Conservation (phyloP, 2,113 vertebrate species). For the Tinamus guttatus region DNA sequence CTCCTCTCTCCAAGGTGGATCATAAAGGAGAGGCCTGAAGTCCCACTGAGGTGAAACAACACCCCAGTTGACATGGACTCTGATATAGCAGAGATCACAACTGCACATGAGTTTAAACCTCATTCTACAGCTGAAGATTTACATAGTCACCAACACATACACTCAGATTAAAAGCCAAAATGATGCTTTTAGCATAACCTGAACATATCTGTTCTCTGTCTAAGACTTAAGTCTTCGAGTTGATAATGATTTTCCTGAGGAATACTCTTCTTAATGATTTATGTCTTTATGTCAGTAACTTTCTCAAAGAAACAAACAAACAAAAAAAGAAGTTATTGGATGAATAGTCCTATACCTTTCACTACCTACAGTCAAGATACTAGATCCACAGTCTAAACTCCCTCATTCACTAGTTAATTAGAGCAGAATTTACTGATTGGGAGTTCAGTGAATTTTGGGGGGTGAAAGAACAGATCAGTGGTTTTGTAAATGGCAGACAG, state of each 20-base stretch:
- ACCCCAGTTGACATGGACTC: background rate
- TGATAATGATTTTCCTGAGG: background rate
- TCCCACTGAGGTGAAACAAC: background rate
- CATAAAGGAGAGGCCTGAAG: background rate
- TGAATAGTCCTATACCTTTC: background rate
- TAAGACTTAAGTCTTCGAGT: background rate
- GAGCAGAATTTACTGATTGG: background rate
- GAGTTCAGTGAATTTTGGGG: background rate
- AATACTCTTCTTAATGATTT: background rate
- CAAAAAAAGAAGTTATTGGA: background rate
- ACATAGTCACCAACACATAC: background rate
- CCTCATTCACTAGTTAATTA: background rate
- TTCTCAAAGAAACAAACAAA: background rate
- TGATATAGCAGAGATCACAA: background rate
- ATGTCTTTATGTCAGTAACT: background rate
- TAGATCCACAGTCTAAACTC: background rate
- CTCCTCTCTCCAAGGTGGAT: accelerated
- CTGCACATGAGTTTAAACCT: background rate
- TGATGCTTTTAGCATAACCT: background rate
- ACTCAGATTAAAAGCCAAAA: background rate
- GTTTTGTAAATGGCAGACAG: background rate
- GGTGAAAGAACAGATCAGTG: background rate
- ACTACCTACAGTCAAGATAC: background rate
- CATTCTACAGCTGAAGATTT: background rate
- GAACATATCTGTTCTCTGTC: background rate